Evolutionary conservation across 2,888 invertebrate genomes (phyloP), one percentile per base, ranked within the genome.

Genomic region (Clitarchus hookeri): DNA sequence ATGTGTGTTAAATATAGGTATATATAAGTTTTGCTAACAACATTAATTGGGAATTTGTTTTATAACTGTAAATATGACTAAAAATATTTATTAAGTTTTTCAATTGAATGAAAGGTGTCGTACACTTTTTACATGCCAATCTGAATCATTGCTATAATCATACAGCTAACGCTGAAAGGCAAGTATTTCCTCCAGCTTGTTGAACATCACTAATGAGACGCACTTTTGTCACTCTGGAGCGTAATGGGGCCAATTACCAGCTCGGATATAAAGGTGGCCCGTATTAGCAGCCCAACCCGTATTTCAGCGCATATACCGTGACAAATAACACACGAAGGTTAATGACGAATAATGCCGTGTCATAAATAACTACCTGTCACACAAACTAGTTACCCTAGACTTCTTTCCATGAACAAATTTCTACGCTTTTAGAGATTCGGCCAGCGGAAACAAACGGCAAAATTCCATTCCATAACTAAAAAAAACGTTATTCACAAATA

Each of bases 161-260:
- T 23, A 2, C 65, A n/a, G 65, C n/a, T 65, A 8, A 48, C 11
- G 8, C 16, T 16, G 48, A 65, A 65, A 65, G 11, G 3, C 65
- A n/a, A 19, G n/a, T 23, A n/a, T 65, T 23, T 1, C 23, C 65
- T 19, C 65, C n/a, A 8, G 65, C 16, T 16, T 16, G 65, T 65
- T n/a, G 65, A 65, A 23, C n/a, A n/a, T n/a, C 65, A n/a, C 23
- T 65, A 65, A 65, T 23, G n/a, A 65, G 65, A 23, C n/a, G 65
- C n/a, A n/a, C 16, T 65, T 65, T 65, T 65, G 19, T 65, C 65
- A n/a, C n/a, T 0, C n/a, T 19, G 65, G 65, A 9, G n/a, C 65
- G 65, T 65, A 65, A 65, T 65, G 65, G 65, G 8, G 65, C 65
- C 65, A 65, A 65, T 65, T 65, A 65, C 65, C 65, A n/a, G 65